phyloP scores from a whole-genome alignment of 2,797 vertebrate species.

The Emydoidea blandingii region DNA sequence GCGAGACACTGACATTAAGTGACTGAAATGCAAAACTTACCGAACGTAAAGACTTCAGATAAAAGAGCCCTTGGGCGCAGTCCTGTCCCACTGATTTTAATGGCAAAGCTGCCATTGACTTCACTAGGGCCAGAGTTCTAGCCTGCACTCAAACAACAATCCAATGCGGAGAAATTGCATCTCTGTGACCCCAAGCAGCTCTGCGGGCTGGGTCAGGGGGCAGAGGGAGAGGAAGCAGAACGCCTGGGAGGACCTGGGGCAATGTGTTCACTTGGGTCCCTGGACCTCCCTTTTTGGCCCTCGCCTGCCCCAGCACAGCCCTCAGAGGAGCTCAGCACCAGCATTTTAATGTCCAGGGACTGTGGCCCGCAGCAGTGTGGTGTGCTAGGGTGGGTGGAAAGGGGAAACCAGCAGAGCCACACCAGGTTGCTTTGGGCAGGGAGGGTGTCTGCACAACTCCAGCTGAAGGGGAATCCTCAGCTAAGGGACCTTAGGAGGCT shows the following conservation, averaged over 20 bases:
- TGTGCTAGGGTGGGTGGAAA: neutral
- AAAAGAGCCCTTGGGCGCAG: neutral
- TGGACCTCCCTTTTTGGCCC: neutral
- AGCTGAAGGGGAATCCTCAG: neutral
- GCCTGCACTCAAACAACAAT: too few relatives aligned
- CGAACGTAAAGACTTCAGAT: neutral
- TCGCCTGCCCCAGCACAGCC: neutral
- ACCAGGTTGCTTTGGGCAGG: neutral
- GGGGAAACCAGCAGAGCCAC: neutral
- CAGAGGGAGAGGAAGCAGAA: neutral
- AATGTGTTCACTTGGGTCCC: neutral
- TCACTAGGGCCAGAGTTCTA: neutral
- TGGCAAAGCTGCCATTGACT: neutral
- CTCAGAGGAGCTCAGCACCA: neutral
- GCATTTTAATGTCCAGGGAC: neutral
- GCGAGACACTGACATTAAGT: neutral
- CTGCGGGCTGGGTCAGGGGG: neutral
- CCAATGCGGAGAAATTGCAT: neutral
- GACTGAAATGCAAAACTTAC: neutral
- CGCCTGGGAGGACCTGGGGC: neutral
- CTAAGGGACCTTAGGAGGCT: neutral
- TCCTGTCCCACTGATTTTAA: neutral
- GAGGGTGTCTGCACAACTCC: neutral
- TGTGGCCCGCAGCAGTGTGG: neutral
- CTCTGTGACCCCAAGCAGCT: neutral